Conservation (phyloP, 2,797 vertebrate genomes). For the Vespertilio murinus region DNA sequence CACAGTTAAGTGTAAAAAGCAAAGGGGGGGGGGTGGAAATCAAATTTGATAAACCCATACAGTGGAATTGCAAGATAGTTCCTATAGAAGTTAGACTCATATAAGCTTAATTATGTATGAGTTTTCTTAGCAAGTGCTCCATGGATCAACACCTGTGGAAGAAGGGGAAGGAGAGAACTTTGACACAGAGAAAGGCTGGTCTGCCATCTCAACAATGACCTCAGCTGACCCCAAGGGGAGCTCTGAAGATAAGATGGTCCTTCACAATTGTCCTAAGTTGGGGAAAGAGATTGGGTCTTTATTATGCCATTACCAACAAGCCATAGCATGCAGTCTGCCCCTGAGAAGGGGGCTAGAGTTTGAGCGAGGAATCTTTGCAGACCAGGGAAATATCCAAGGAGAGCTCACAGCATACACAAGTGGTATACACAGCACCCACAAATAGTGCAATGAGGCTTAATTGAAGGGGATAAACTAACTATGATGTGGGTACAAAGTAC, state of each 20-base stretch:
- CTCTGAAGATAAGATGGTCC: background rate
- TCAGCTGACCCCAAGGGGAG: background rate
- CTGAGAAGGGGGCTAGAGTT: background rate
- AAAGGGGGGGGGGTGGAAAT: conserved; percentile 1
- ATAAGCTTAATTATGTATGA: background rate
- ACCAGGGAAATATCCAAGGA: background rate
- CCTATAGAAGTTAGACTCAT: background rate
- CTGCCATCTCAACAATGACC: background rate
- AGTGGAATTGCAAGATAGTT: background rate
- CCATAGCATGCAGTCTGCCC: background rate
- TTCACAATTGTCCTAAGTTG: background rate
- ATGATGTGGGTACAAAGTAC: background rate
- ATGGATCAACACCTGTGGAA: background rate
- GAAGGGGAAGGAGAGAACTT: background rate
- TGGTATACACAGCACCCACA: background rate
- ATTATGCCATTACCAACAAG: background rate
- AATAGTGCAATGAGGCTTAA: background rate
- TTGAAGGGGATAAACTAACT: background rate
- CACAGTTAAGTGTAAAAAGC: background rate
- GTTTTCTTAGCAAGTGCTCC: background rate
- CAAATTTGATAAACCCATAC: background rate
- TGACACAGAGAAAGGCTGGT: background rate
- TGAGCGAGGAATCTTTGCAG: background rate
- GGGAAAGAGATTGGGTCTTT: background rate
- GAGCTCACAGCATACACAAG: background rate